Evolutionary conservation across 2,113 vertebrate species (phyloP).

Genomic region (Ranitomeya imitator): DNA sequence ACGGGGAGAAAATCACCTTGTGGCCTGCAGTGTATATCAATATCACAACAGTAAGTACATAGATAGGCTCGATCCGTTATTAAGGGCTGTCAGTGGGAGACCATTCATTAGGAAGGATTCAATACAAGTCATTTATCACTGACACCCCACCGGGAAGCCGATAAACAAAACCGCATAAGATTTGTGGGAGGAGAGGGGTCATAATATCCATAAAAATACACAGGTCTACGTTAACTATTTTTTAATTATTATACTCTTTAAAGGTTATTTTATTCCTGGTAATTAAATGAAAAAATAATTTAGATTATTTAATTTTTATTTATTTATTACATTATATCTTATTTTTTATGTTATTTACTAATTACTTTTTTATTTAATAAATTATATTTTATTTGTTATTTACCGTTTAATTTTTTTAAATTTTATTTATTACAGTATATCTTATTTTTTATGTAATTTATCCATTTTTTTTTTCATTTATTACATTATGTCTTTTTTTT

Average conservation of each 20-base stretch:
- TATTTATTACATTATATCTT: too few relatives aligned
- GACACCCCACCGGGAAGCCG: conserved; percentile 23
- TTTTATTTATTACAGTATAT: background rate
- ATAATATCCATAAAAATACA: conserved; percentile 1
- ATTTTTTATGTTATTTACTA: background rate
- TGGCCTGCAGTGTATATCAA: conserved; percentile 71
- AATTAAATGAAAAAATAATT: background rate
- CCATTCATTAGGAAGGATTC: conserved; percentile 54
- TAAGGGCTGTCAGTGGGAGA: conserved; percentile 53
- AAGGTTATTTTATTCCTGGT: background rate
- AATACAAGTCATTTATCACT: conserved; percentile 55
- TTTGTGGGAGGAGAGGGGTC: background rate
- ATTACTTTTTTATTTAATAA: background rate
- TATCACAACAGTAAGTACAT: conserved; percentile 56
- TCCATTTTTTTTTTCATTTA: too few relatives aligned
- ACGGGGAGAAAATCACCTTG: conserved; percentile 70
- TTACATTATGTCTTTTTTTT: background rate
- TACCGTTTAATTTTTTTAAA: background rate
- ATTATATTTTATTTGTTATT: background rate
- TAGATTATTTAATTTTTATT: too few relatives aligned
- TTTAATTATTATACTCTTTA: background rate
- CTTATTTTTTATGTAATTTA: background rate
- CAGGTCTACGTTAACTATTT: background rate
- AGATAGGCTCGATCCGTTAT: conserved; percentile 39
- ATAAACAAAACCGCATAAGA: conserved; percentile 25